A percentile compares a stretch with the other conserved stretches of the same genome.
phyloP scores from a whole-genome alignment of 2,888 invertebrate species.

The Microctonus hyperodae region DNA sequence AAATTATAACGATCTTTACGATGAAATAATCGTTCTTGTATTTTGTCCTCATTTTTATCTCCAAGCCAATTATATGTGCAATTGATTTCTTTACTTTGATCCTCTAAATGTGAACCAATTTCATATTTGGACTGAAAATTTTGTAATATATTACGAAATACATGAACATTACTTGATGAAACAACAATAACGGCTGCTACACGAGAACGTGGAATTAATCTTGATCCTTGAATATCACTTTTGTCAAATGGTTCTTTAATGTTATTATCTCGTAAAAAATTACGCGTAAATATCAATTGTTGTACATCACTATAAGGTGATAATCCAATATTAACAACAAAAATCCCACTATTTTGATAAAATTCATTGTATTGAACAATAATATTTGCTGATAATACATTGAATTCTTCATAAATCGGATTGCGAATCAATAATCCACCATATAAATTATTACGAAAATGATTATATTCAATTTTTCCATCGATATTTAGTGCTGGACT shows the following conservation, averaged over 20 bases:
- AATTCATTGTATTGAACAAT: conserved; percentile 88
- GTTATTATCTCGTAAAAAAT: conserved; percentile 85
- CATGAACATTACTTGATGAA: conserved; percentile 87
- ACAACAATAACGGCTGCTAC: conserved; percentile 94
- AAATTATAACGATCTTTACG: conserved; percentile 93
- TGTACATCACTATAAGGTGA: conserved; percentile 88
- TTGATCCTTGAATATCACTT: conserved; percentile 69
- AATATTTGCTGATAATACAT: conserved; percentile 75
- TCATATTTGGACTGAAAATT: conserved; percentile 93
- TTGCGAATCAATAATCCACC: conserved; percentile 89
- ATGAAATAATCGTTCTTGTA: conserved; percentile 80
- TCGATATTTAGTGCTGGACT: conserved; percentile 83
- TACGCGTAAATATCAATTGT: conserved; percentile 83
- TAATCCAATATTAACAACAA: conserved; percentile 85
- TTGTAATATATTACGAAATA: conserved; percentile 89
- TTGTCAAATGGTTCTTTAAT: conserved; percentile 85
- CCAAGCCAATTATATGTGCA: conserved; percentile 96
- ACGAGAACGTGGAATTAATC: conserved; percentile 85
- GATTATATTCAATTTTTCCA: conserved; percentile 85
- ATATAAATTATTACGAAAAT: conserved; percentile 81
- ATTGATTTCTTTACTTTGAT: conserved; percentile 92
- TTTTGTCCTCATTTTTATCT: conserved; percentile 73
- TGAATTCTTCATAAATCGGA: conserved; percentile 80
- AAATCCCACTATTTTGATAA: conserved; percentile 85
- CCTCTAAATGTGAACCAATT: conserved; percentile 92